Percentiles rank a stretch among this genome's conserved stretches.
phyloP scores from a whole-genome alignment of 1,140 invertebrate species.

The Micrasema minimum region DNA sequence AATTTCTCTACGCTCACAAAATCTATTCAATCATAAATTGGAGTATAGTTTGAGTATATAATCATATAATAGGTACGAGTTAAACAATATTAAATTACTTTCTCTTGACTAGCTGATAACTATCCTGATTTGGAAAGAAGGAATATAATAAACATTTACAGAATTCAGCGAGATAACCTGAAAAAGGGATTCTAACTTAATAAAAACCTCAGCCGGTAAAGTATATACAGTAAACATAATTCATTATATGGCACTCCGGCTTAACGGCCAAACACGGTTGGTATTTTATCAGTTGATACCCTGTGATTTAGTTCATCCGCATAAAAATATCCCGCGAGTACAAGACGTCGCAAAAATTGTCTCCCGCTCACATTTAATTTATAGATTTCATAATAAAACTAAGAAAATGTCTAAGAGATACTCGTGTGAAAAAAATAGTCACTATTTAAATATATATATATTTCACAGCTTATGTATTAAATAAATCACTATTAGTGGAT shows the following conservation, averaged over 20 bases:
- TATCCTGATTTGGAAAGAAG: constrained; percentile 3
- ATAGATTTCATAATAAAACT: constrained; percentile 42
- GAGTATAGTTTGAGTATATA: constrained; percentile 35
- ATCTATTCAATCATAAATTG: constrained; percentile 17
- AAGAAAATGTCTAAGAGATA: constrained; percentile 47
- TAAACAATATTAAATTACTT: constrained; percentile 6
- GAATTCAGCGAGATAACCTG: constrained; percentile 5
- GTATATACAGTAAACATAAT: constrained; percentile 4
- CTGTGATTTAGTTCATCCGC: constrained; percentile 48
- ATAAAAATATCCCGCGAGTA: constrained; percentile 38
- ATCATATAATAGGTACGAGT: constrained; percentile 1
- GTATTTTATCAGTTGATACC: constrained; percentile 47
- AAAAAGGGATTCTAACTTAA: neutral
- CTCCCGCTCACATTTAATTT: constrained; percentile 41
- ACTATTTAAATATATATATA: constrained; percentile 45
- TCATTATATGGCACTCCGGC: constrained; percentile 27
- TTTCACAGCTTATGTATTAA: constrained; percentile 39
- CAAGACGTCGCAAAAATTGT: constrained; percentile 41
- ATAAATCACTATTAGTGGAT: constrained; percentile 42
- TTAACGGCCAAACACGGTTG: constrained; percentile 25
- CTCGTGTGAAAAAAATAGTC: constrained; percentile 51
- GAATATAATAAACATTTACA: neutral
- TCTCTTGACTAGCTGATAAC: constrained; percentile 24
- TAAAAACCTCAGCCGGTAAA: constrained; percentile 7
- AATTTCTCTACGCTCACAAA: constrained; percentile 16